Evolutionary conservation across 2,797 vertebrate species (phyloP).

Genomic region (Cossypha polioptera): DNA sequence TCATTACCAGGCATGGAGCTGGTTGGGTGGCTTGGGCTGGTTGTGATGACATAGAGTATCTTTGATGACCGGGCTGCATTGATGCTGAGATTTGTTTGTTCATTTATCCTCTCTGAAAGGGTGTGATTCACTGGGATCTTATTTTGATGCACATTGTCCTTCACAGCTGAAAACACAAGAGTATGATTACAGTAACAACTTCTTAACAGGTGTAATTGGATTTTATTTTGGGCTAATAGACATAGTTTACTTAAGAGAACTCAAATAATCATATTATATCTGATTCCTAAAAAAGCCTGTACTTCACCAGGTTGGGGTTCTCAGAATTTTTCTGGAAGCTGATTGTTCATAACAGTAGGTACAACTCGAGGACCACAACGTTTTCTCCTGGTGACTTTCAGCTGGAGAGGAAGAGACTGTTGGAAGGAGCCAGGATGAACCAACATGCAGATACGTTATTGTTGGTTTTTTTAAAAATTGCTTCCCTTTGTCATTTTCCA

Average conservation of each 20-base stretch:
- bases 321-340: background rate
- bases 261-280: background rate
- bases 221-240: background rate
- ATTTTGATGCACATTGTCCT: slow-evolving; percentile 67
- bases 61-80: slow-evolving; percentile 84
- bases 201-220: background rate
- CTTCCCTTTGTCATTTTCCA: background rate
- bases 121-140: slow-evolving; percentile 79
- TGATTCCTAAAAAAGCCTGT: background rate
- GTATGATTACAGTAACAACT: background rate
- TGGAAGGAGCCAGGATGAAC: background rate
- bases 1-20: slow-evolving; percentile 91
- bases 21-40: slow-evolving; percentile 88
- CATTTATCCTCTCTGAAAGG: slow-evolving; percentile 77
- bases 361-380: background rate
- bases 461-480: background rate
- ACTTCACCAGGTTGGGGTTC: background rate
- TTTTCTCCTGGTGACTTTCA: background rate
- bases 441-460: background rate
- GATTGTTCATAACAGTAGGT: background rate
- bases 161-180: slow-evolving; percentile 78
- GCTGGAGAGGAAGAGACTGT: background rate
- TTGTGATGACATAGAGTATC: slow-evolving; percentile 94
- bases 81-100: slow-evolving; percentile 84
- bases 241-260: background rate